phyloP scores from a whole-genome alignment of 2,888 invertebrate genomes.

The Torymus tubicola region DNA sequence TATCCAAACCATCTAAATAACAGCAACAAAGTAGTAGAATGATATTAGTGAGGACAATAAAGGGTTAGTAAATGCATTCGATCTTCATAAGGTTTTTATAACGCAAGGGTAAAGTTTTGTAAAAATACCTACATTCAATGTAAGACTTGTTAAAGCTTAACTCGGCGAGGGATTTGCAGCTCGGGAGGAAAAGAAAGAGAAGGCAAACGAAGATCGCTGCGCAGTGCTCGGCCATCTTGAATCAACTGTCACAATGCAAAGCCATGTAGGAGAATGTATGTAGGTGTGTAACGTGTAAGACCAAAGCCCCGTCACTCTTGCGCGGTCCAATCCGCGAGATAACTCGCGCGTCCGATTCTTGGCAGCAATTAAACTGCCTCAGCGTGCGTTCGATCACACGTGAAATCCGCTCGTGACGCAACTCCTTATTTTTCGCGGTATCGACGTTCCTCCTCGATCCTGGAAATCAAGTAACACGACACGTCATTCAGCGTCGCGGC shows the following conservation, averaged over 20 bases:
- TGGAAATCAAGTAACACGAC: no score
- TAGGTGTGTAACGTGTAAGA: neutral
- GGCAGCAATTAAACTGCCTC: no score
- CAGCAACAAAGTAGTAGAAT: constrained; percentile 3
- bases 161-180: constrained; percentile 13
- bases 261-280: constrained; percentile 9
- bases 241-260: constrained; percentile 58
- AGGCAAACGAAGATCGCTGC: constrained; percentile 56
- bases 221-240: constrained; percentile 60
- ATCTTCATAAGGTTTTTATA: no score
- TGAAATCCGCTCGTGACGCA: no score
- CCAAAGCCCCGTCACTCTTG: neutral
- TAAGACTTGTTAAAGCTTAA: constrained; percentile 43
- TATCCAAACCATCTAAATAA: constrained; percentile 63
- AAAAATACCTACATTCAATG: constrained; percentile 58
- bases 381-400: no score
- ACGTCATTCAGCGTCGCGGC: no score
- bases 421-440: no score
- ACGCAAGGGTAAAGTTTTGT: no score
- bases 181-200: constrained; percentile 53
- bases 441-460: no score
- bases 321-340: no score
- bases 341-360: no score
- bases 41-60: neutral
- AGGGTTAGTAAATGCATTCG: no score